Percentiles rank a stretch among this genome's conserved stretches.
Conservation (phyloP, 2,113 vertebrate species). For the Struthidea cinerea region DNA sequence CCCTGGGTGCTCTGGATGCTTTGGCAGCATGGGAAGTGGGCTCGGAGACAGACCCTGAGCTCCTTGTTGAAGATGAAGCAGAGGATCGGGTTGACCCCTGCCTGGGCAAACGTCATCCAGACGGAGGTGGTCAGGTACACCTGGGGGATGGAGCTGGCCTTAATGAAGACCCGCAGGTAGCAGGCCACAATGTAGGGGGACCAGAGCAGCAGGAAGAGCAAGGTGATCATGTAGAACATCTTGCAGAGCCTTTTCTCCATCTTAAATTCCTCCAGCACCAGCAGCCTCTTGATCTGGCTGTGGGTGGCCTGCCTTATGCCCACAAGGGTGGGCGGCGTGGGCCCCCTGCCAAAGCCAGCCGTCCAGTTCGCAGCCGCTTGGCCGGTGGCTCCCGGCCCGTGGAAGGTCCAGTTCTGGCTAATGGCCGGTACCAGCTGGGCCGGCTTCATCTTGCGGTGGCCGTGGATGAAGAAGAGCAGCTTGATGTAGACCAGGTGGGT, state of each 20-base stretch:
- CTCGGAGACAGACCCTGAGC: constrained; percentile 86
- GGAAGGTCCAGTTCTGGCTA: constrained; percentile 98
- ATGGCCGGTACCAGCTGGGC: constrained; percentile 92
- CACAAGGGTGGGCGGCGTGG: constrained; percentile 91
- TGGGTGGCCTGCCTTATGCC: constrained; percentile 89
- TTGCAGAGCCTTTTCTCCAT: constrained; percentile 93
- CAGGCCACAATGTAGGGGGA: constrained; percentile 92
- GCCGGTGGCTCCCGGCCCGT: constrained; percentile 91
- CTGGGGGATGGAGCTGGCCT: constrained; percentile 82
- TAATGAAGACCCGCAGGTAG: constrained; percentile 89
- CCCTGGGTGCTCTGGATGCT: constrained; percentile 84
- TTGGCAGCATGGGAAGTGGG: constrained; percentile 87
- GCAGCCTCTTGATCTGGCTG: constrained; percentile 85
- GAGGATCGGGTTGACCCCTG: constrained; percentile 91
- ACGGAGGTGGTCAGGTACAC: constrained; percentile 89
- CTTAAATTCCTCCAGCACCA: constrained; percentile 95
- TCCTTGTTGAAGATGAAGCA: constrained; percentile 95
- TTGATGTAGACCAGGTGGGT: constrained; percentile 94
- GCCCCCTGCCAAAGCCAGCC: constrained; percentile 91
- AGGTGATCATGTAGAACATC: constrained; percentile 96
- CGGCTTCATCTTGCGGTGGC: constrained; percentile 96
- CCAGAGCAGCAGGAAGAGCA: constrained; percentile 91
- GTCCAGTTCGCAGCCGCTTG: constrained; percentile 98
- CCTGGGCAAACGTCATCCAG: constrained; percentile 96
- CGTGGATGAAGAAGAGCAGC: constrained; percentile 93